Evolutionary conservation across 2,888 invertebrate species (phyloP).

Genomic region (Leptinotarsa juncta): DNA sequence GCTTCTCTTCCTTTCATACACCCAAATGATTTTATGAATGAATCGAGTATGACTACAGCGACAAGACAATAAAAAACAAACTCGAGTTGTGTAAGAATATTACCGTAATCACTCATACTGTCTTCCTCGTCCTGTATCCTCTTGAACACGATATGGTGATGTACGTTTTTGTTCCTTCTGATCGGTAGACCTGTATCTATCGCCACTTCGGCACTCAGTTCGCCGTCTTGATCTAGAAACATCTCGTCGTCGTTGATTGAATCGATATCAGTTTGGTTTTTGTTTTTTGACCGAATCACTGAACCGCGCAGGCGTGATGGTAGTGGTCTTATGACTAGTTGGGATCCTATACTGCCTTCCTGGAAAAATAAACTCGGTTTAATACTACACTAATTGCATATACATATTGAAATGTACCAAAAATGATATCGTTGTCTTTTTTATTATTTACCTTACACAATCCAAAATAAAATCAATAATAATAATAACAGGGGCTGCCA

Average conservation of each 20-base stretch:
- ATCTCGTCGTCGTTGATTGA: slow-evolving; percentile 73
- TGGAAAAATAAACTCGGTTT: slow-evolving; percentile 63
- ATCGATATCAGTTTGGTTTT: slow-evolving; percentile 39
- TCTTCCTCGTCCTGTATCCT: slow-evolving; percentile 71
- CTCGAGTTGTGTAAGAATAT: slow-evolving; percentile 56
- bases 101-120: slow-evolving; percentile 85
- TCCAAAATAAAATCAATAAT: too few species aligned
- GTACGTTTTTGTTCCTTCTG: slow-evolving; percentile 59
- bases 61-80: too few species aligned
- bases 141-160: slow-evolving; percentile 84
- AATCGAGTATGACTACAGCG: too few species aligned
- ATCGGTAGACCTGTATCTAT: slow-evolving; percentile 75
- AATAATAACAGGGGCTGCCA: too few species aligned
- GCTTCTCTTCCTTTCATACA: too few species aligned
- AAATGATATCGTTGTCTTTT: too few species aligned
- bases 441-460: too few species aligned
- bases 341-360: slow-evolving; percentile 94
- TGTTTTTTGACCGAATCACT: slow-evolving; percentile 47
- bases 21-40: too few species aligned
- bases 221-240: slow-evolving; percentile 77
- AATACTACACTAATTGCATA: neutral
- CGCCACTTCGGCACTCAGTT: slow-evolving; percentile 73
- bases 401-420: too few species aligned
- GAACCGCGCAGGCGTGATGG: slow-evolving; percentile 75
- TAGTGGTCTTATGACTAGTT: slow-evolving; percentile 87